Evolutionary conservation across 2,888 invertebrate genomes (phyloP), one percentile per base, ranked within the genome.

Genomic region (Drosophila trichaetosa): DNA sequence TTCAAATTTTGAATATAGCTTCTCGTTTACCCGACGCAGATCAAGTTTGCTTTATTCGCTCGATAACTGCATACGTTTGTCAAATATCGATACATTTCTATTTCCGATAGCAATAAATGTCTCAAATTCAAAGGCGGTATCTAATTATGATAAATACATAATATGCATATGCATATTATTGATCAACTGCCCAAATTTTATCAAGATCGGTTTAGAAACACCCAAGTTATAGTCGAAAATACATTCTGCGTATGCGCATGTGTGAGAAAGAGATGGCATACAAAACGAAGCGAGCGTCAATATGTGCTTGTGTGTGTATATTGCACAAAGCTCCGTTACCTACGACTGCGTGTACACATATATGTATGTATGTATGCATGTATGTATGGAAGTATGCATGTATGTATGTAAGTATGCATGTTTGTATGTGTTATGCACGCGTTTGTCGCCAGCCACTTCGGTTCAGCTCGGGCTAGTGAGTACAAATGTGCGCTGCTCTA

Each of bases 221-320:
- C 38, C 1, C 18, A n/a, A n/a, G 0, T 0, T 42, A 21, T 13
- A 11, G 11, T 42, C 6, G 6, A 42, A 42, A 42, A 42, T 42
- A 42, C 0, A 21, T 0, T 11, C 2, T 0, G 33, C 0, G 0
- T 33, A 10, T 0, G 6, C 6, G 36, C 36, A 36, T 7, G 36
- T 36, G 36, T 0, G 36, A 36, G 36, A 36, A 7, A 16, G 36
- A 36, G 36, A 16, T 36, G 16, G 36, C 36, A 36, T 7, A 16
- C 16, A 16, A 36, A 36, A 16, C 36, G 36, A 36, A 6, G 36
- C 16, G 6, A 36, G 36, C 16, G 16, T 16, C 2, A 36, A 16
- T 34, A 36, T 36, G 36, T 36, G 0, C 16, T 16, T 36, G 10
- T 33, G 10, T 33, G 33, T 36, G 16, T 16, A 7, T 36, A 36